phyloP scores from a whole-genome alignment of 2,797 vertebrate genomes.

The Syndactyla subalaris region DNA sequence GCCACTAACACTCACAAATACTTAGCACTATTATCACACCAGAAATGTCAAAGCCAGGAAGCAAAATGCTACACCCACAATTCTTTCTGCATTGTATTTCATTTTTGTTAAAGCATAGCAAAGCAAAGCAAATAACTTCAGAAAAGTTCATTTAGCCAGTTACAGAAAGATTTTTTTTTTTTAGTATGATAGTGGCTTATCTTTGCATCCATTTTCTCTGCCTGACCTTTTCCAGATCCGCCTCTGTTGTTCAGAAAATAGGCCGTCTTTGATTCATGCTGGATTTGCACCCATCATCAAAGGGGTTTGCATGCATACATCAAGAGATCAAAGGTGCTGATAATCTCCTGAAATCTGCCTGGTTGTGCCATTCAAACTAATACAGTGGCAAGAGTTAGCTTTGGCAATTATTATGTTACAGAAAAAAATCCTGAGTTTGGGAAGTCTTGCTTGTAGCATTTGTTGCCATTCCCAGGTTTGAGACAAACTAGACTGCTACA shows the following conservation, averaged over 20 bases:
- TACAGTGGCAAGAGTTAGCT: neutral
- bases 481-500: neutral
- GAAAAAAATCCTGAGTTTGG: neutral
- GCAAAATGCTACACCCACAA: conserved; percentile 1
- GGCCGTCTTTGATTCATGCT: neutral
- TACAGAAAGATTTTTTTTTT: neutral
- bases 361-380: neutral
- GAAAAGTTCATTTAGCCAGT: conserved; percentile 5
- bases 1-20: neutral
- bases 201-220: neutral
- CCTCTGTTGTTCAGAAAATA: neutral
- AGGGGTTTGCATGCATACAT: neutral
- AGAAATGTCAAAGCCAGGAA: conserved; percentile 58
- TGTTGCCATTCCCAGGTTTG: neutral
- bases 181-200: neutral
- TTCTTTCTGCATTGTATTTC: conserved; percentile 2
- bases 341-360: neutral
- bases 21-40: neutral
- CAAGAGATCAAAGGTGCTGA: neutral
- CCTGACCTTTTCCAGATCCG: conserved; percentile 33
- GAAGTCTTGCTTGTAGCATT: neutral
- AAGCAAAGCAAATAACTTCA: conserved; percentile 7
- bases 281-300: neutral
- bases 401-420: rapidly evolving
- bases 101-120: neutral